phyloP scores from a whole-genome alignment of 2,888 invertebrate species.

The Cephus spinipes region DNA sequence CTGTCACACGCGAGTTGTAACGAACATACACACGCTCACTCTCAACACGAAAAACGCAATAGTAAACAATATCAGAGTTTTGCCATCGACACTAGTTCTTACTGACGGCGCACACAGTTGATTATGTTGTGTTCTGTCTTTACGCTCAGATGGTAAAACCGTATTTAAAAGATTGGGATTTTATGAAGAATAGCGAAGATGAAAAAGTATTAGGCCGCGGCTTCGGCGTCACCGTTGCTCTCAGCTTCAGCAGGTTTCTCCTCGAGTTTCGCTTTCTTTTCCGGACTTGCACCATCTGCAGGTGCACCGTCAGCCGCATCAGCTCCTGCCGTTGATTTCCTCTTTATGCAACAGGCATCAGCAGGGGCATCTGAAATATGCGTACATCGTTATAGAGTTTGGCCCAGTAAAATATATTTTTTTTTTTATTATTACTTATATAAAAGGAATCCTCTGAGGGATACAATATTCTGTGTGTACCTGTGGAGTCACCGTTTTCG shows the following conservation, averaged over 20 bases:
- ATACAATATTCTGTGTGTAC: constrained; percentile 39
- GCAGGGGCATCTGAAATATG: constrained; percentile 48
- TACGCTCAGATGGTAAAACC: constrained; percentile 48
- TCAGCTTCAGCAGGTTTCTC: constrained; percentile 73
- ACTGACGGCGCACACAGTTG: constrained; percentile 41
- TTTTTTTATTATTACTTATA: constrained; percentile 29
- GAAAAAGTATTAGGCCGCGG: constrained; percentile 54
- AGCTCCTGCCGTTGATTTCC: constrained; percentile 75
- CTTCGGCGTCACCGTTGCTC: constrained; percentile 69
- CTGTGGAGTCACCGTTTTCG: constrained; percentile 67
- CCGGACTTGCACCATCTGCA: constrained; percentile 75
- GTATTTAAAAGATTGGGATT: constrained; percentile 51
- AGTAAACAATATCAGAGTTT: constrained; percentile 35
- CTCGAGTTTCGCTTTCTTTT: constrained; percentile 79
- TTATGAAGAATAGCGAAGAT: constrained; percentile 36
- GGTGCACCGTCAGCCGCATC: constrained; percentile 66
- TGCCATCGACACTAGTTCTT: constrained; percentile 32
- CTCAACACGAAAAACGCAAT: constrained; percentile 38
- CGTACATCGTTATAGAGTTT: neutral
- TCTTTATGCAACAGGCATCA: constrained; percentile 72
- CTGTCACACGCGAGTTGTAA: constrained; percentile 29
- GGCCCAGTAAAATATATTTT: neutral
- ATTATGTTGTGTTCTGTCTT: constrained; percentile 50
- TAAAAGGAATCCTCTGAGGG: constrained; percentile 14
- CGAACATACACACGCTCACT: constrained; percentile 40